Evolutionary conservation across 2,113 vertebrate species (phyloP).

Genomic region (Rhinopomastus cyanomelas): DNA sequence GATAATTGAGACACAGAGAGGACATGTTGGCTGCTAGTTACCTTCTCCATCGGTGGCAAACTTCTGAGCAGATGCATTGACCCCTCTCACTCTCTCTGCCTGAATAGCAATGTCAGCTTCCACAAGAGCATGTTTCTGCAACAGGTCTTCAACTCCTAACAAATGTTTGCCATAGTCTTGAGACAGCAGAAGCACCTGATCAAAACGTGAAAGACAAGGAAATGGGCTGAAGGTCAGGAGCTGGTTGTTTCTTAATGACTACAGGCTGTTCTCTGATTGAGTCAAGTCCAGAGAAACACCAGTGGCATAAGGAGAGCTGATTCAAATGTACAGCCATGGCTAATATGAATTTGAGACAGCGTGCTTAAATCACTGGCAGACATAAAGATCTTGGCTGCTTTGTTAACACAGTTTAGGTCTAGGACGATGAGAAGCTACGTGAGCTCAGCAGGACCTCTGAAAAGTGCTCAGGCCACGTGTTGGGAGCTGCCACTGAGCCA

Average conservation of each 20-base stretch:
- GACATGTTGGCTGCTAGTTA: conserved; percentile 29
- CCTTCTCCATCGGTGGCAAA: conserved; percentile 84
- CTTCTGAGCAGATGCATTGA: conserved; percentile 89
- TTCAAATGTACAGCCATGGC: background rate
- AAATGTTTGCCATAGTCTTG: conserved; percentile 97
- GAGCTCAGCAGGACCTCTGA: background rate
- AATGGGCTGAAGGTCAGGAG: background rate
- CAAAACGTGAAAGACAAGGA: background rate
- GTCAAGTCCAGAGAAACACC: background rate
- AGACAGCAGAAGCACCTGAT: conserved; percentile 90
- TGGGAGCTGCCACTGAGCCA: background rate
- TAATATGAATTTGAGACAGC: background rate
- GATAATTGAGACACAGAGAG: background rate
- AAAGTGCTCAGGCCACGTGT: background rate
- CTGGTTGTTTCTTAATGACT: background rate
- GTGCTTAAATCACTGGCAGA: background rate
- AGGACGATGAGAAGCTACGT: background rate
- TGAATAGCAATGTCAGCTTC: conserved; percentile 95
- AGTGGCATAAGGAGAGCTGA: background rate
- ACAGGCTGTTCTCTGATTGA: background rate
- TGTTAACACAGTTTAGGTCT: background rate
- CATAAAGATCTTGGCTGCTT: background rate
- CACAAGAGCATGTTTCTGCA: conserved; percentile 93
- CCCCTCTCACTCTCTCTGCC: conserved; percentile 88
- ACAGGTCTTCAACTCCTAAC: conserved; percentile 91